A percentile compares a stretch with the other conserved stretches of the same genome.
Conservation (phyloP, 2,797 vertebrate species). For the Hippopotamyrus pictus region DNA sequence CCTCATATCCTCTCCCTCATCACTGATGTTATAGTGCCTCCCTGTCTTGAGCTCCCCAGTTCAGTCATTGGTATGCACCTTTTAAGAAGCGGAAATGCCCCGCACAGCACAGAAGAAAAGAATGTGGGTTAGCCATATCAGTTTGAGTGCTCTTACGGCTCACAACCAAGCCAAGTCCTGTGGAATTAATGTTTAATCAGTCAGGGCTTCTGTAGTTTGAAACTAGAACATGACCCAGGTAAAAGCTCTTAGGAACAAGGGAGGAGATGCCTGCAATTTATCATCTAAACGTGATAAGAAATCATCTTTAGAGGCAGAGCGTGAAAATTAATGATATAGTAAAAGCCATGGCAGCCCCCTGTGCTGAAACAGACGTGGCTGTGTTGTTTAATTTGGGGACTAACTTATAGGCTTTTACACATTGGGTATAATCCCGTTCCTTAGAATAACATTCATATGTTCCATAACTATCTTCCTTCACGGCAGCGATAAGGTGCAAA, state of each 20-base stretch:
- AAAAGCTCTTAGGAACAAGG: background rate
- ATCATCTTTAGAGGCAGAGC: background rate
- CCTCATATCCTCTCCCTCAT: background rate
- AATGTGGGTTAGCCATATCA: background rate
- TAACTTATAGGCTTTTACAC: slow-evolving; percentile 50
- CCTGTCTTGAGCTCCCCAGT: background rate
- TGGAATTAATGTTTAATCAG: background rate
- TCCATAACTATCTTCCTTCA: slow-evolving; percentile 51
- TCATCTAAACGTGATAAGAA: background rate
- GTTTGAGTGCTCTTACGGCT: background rate
- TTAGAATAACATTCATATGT: slow-evolving; percentile 54
- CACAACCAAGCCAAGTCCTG: background rate
- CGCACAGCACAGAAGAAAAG: background rate
- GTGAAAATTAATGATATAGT: background rate
- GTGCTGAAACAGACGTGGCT: background rate
- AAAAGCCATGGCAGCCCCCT: background rate
- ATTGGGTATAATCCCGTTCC: slow-evolving; percentile 53
- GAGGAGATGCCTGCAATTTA: background rate
- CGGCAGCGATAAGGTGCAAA: slow-evolving; percentile 58
- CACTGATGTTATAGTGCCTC: background rate
- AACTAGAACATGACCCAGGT: background rate
- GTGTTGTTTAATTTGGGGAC: background rate
- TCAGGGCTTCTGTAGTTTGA: background rate
- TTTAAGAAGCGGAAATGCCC: background rate
- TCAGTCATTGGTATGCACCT: background rate